These are phyloP conservation scores for Noturus placidus DNA, from an alignment of 2,113 vertebrate genomes.

Conservation along the genomic window DNA sequence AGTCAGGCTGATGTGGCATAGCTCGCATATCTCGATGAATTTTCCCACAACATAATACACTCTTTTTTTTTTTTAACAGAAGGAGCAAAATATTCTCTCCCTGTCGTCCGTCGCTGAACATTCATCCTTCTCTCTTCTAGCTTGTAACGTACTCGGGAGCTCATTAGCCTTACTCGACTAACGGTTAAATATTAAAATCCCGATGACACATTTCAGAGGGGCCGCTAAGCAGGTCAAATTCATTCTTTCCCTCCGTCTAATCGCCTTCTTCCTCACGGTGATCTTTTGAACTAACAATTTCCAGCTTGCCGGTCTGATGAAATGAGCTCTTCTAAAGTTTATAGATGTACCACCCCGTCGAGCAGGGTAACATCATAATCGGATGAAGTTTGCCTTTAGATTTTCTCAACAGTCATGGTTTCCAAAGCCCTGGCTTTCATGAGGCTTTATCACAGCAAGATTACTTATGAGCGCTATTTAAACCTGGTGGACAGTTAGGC, in stretches of 20 bases:
- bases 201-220: constrained; percentile 51
- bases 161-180: neutral
- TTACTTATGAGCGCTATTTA: neutral
- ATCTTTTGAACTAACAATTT: constrained; percentile 50
- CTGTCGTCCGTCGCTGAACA: neutral
- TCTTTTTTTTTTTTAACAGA: constrained; percentile 52
- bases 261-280: constrained; percentile 24
- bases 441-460: neutral
- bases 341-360: constrained; percentile 26
- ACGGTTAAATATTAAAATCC: neutral
- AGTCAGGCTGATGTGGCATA: constrained; percentile 64
- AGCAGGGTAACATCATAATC: neutral
- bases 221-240: constrained; percentile 57
- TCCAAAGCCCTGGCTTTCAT: neutral
- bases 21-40: constrained; percentile 73
- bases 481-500: neutral
- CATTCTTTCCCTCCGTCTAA: constrained; percentile 62
- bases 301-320: constrained; percentile 56
- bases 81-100: neutral
- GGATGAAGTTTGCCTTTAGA: constrained; percentile 3
- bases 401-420: constrained; percentile 4
- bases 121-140: constrained; percentile 41
- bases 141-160: neutral
- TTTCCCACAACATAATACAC: constrained; percentile 74
- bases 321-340: constrained; percentile 62